Evolutionary conservation across 1,140 invertebrate species (phyloP).

Genomic region (Bradysia coprophila): DNA sequence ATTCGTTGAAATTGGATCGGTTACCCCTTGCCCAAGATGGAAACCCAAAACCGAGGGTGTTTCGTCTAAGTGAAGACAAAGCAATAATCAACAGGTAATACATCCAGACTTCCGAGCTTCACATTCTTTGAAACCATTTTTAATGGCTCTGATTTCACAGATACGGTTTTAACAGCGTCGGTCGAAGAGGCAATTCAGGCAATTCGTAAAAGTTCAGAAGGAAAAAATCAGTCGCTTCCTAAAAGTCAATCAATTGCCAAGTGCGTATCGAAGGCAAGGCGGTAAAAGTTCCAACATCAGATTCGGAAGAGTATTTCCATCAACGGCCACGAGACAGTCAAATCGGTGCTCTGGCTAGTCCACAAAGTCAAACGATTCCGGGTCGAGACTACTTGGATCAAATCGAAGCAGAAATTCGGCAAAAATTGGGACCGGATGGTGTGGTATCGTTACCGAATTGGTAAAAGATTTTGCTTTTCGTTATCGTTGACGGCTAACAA

Average conservation of each 20-base stretch:
- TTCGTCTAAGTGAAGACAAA: slow-evolving; percentile 62
- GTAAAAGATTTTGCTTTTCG: too few relatives aligned
- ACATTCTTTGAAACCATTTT: slow-evolving; percentile 1
- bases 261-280: slow-evolving; percentile 78
- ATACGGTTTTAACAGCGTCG: slow-evolving; percentile 89
- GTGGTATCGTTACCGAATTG: slow-evolving; percentile 20
- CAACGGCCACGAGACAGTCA: slow-evolving; percentile 58
- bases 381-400: slow-evolving; percentile 48
- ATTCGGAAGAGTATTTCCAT: slow-evolving; percentile 72
- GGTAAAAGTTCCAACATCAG: slow-evolving; percentile 46
- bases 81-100: slow-evolving; percentile 82
- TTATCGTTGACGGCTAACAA: too few relatives aligned
- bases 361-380: slow-evolving; percentile 64
- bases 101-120: not conserved
- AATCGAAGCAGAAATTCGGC: slow-evolving; percentile 41
- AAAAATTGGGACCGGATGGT: slow-evolving; percentile 25
- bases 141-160: slow-evolving; percentile 4
- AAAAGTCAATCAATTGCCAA: too few relatives aligned
- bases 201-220: slow-evolving; percentile 26
- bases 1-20: slow-evolving; percentile 91
- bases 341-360: slow-evolving; percentile 65
- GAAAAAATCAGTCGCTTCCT: too few relatives aligned
- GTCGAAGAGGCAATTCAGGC: slow-evolving; percentile 47
- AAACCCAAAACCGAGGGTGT: slow-evolving; percentile 83
- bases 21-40: slow-evolving; percentile 86